Conservation (phyloP, 2,797 vertebrate genomes). For the Sebastes minor region DNA sequence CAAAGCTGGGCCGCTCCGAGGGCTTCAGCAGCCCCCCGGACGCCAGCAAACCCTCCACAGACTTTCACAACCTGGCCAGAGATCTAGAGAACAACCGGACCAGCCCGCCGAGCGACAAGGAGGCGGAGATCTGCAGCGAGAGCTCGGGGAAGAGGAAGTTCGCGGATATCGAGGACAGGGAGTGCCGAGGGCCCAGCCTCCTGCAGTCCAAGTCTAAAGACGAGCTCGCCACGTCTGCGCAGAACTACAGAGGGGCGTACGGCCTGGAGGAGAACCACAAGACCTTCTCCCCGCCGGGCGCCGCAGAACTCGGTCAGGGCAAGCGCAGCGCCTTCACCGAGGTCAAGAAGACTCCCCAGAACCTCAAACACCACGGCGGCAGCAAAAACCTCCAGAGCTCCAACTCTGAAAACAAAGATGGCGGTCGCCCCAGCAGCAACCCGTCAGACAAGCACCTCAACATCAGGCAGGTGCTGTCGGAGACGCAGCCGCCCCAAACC, state of each 20-base stretch:
- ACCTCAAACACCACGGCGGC: constrained; percentile 74
- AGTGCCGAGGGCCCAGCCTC: constrained; percentile 67
- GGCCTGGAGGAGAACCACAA: constrained; percentile 88
- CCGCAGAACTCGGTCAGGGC: constrained; percentile 80
- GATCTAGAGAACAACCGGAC: constrained; percentile 91
- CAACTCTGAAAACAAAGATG: constrained; percentile 87
- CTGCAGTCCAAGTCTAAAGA: constrained; percentile 86
- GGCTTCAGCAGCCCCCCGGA: constrained; percentile 75
- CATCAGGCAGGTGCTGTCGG: constrained; percentile 84
- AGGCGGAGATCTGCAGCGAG: constrained; percentile 84
- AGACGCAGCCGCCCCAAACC: constrained; percentile 82
- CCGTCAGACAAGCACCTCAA: constrained; percentile 80
- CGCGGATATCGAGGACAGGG: constrained; percentile 79
- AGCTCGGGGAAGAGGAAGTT: constrained; percentile 89
- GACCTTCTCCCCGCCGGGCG: constrained; percentile 83
- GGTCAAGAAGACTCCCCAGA: constrained; percentile 88
- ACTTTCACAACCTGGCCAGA: constrained; percentile 95
- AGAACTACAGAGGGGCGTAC: constrained; percentile 88
- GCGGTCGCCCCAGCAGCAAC: constrained; percentile 71
- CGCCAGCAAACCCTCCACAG: constrained; percentile 89
- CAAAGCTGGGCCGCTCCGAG: constrained; percentile 79
- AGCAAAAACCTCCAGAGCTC: constrained; percentile 74
- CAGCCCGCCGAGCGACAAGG: constrained; percentile 83
- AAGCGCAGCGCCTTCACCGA: constrained; percentile 97
- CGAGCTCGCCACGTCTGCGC: constrained; percentile 89